phyloP scores from a whole-genome alignment of 2,888 invertebrate genomes.

The Platerodrilus igneus region DNA sequence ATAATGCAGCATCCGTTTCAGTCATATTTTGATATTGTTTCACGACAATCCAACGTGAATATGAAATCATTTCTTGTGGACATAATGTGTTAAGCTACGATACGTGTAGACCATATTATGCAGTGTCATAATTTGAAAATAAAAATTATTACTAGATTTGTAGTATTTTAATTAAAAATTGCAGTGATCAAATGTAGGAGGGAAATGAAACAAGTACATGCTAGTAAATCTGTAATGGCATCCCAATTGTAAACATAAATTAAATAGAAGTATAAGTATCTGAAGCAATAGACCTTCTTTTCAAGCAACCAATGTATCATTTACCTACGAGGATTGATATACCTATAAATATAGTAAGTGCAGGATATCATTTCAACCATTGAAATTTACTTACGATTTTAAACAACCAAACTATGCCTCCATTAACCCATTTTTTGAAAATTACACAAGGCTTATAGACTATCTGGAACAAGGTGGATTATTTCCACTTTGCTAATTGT shows the following conservation, averaged over 20 bases:
- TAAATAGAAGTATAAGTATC: not conserved
- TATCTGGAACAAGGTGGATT: too few relatives aligned
- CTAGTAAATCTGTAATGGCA: not conserved
- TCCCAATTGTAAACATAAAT: not conserved
- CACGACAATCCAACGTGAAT: not conserved
- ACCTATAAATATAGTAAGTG: not conserved
- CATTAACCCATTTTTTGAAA: too few relatives aligned
- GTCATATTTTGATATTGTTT: conserved; percentile 5
- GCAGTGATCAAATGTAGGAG: not conserved
- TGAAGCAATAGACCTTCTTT: not conserved
- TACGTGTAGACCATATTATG: not conserved
- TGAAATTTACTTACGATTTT: too few relatives aligned
- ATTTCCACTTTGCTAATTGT: too few relatives aligned
- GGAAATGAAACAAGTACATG: not conserved
- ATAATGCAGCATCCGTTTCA: conserved; percentile 2
- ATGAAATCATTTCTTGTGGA: not conserved
- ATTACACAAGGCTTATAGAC: too few relatives aligned
- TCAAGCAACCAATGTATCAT: not conserved
- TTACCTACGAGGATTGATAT: not conserved
- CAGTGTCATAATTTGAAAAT: not conserved
- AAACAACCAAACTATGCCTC: too few relatives aligned
- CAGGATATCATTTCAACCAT: not conserved
- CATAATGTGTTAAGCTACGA: not conserved
- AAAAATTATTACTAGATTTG: not conserved
- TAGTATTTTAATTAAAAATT: not conserved